Conservation (phyloP, 1,140 invertebrate species). For the Phymorhynchus buccinoides region DNA sequence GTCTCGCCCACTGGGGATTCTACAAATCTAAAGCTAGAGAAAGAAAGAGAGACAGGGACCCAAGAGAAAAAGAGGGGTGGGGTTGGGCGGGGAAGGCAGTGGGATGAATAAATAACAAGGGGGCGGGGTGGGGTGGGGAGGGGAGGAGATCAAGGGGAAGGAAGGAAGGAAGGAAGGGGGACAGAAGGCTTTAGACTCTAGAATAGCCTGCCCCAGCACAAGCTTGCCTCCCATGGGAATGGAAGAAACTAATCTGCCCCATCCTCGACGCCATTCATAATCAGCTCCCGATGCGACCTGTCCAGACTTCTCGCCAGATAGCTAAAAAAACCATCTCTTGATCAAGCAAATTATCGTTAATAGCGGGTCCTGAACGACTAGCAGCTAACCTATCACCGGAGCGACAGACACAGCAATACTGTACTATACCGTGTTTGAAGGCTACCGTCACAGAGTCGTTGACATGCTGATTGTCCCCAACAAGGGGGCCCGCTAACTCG, state of each 20-base stretch:
- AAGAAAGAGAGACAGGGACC: too few species aligned
- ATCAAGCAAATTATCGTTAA: not conserved
- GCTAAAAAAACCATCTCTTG: not conserved
- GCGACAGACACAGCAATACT: too few species aligned
- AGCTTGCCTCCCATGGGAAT: not conserved
- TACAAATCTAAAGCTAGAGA: too few species aligned
- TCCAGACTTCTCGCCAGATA: not conserved
- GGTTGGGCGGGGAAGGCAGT: not conserved
- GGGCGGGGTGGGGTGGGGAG: not conserved
- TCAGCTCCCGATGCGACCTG: not conserved
- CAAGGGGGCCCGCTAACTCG: not conserved
- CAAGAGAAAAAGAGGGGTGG: too few species aligned
- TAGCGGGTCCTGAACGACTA: not conserved
- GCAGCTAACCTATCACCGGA: too few species aligned
- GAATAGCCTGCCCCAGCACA: not conserved
- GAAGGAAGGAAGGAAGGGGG: not conserved
- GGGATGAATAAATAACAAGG: too few species aligned
- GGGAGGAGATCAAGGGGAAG: not conserved
- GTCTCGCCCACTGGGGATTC: too few species aligned
- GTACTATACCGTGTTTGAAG: too few species aligned
- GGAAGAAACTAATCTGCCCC: too few species aligned
- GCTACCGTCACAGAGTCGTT: not conserved
- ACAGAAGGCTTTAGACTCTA: too few species aligned
- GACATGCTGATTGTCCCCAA: not conserved
- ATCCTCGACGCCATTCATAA: not conserved